Conservation (phyloP, 2,797 vertebrate species). For the Hemitrygon akajei region DNA sequence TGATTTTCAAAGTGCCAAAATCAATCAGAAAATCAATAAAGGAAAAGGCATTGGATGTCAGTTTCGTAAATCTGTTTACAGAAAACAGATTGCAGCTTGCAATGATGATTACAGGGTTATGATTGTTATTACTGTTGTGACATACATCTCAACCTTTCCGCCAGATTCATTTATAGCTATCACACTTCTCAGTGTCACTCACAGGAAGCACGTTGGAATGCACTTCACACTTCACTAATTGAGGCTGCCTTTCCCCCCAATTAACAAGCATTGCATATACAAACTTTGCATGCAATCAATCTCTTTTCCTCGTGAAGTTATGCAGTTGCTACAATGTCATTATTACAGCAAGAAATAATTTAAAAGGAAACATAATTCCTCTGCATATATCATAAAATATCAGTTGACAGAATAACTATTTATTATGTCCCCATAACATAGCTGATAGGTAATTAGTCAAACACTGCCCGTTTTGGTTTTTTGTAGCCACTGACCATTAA, state of each 20-base stretch:
- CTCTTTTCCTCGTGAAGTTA: neutral
- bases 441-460: neutral
- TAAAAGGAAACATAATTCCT: neutral
- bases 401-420: neutral
- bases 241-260: neutral
- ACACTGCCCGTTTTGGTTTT: neutral
- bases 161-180: constrained; percentile 24
- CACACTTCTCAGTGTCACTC: neutral
- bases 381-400: neutral
- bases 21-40: constrained; percentile 36
- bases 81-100: constrained; percentile 29
- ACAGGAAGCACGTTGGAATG: neutral
- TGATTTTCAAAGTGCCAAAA: constrained; percentile 33
- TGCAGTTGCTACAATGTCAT: neutral
- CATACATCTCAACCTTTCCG: neutral
- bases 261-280: neutral
- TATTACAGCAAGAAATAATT: constrained; percentile 2
- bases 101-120: constrained; percentile 32
- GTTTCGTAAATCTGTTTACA: constrained; percentile 30
- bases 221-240: constrained; percentile 17
- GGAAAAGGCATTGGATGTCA: constrained; percentile 24
- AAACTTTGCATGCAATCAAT: neutral
- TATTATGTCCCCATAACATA: neutral
- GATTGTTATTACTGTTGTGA: constrained; percentile 21
- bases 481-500: neutral